phyloP scores from a whole-genome alignment of 2,797 vertebrate species.

The Eulemur coronatus region DNA sequence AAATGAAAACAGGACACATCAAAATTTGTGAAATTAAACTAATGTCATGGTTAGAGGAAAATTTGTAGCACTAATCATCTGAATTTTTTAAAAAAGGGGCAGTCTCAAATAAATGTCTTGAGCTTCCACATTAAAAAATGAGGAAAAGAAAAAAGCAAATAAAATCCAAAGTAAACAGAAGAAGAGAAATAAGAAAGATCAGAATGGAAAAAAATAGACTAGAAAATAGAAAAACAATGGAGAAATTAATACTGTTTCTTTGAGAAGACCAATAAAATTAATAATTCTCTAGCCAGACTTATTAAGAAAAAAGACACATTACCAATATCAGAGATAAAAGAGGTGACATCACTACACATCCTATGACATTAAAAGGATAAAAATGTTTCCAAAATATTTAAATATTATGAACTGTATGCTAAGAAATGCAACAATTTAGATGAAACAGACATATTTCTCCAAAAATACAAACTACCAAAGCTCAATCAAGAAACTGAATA shows the following conservation, averaged over 20 bases:
- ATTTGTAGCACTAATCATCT: background rate
- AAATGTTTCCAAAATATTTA: background rate
- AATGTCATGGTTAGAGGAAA: background rate
- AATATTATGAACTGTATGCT: background rate
- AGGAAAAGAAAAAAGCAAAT: background rate
- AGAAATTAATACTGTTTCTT: too few species aligned
- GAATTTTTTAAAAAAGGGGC: background rate
- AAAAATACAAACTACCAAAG: background rate
- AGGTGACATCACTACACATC: background rate
- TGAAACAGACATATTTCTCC: background rate
- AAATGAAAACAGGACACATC: background rate
- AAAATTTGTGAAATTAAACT: background rate
- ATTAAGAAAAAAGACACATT: background rate
- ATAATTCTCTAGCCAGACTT: background rate
- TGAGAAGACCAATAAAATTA: too few species aligned
- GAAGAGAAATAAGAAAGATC: too few species aligned
- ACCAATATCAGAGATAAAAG: background rate
- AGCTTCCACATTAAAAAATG: background rate
- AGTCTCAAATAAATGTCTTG: background rate
- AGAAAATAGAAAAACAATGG: too few species aligned
- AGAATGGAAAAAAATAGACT: too few species aligned
- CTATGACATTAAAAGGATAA: background rate
- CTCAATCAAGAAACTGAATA: background rate
- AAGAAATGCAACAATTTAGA: background rate
- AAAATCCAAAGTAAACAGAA: background rate